Percentiles rank a stretch among this genome's conserved stretches.
Conservation (phyloP, 2,797 vertebrate genomes). For the Propithecus perrieri region DNA sequence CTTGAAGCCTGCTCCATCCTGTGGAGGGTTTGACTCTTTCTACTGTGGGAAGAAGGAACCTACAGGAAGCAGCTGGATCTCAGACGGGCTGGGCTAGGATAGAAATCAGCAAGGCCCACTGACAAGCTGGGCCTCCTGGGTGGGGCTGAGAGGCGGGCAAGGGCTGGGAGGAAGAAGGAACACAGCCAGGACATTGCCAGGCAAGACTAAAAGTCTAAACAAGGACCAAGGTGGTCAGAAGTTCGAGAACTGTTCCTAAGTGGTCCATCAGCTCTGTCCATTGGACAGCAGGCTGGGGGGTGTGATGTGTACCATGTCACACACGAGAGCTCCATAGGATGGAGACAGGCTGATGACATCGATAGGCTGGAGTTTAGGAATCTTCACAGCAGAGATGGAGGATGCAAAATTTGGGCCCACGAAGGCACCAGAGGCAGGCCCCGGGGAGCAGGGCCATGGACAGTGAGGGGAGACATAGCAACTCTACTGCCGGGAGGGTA, state of each 20-base stretch:
- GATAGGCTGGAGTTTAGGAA: background rate
- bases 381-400: fast-evolving
- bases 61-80: background rate
- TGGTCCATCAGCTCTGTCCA: background rate
- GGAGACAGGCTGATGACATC: background rate
- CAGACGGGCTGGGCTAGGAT: background rate
- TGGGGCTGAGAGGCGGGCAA: background rate
- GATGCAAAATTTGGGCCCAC: background rate
- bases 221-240: background rate
- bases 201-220: background rate
- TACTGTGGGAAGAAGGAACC: background rate
- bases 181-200: too few species aligned
- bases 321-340: fast-evolving
- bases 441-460: background rate
- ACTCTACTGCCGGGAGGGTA: background rate
- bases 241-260: background rate
- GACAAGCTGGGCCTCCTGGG: background rate
- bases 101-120: background rate
- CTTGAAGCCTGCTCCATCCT: background rate
- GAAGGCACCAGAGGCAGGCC: too few species aligned
- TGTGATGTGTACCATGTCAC: fast-evolving
- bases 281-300: background rate
- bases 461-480: background rate
- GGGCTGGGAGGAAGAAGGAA: background rate
- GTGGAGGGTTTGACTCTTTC: background rate